Evolutionary conservation across 2,797 vertebrate species (phyloP).

Genomic region (Geotrypetes seraphini): DNA sequence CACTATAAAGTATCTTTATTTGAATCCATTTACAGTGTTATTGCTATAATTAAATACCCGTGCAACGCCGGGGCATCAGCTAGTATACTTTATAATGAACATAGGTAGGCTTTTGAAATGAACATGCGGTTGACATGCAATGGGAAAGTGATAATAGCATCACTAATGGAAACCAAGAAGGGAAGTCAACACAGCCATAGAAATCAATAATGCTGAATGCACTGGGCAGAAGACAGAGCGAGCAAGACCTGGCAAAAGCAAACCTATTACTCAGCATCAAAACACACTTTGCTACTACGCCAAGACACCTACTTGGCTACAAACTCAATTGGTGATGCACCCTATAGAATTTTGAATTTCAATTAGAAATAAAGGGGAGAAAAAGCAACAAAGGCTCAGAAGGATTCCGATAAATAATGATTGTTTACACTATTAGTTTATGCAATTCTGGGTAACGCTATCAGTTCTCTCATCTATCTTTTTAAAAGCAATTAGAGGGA

Average conservation of each 20-base stretch:
- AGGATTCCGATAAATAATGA: constrained; percentile 4
- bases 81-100: no score
- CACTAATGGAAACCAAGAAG: no score
- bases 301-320: constrained; percentile 13
- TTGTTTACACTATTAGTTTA: constrained; percentile 3
- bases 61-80: no score
- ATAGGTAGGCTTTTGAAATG: no score
- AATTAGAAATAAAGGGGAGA: constrained; percentile 11
- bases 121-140: no score
- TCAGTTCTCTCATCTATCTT: constrained; percentile 2
- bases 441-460: constrained; percentile 7
- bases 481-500: constrained; percentile 1
- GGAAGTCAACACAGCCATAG: background rate
- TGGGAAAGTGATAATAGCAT: no score
- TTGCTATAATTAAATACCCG: no score
- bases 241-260: background rate
- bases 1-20: no score
- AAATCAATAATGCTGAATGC: background rate
- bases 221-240: background rate
- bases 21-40: no score
- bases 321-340: constrained; percentile 5
- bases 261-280: constrained; percentile 8
- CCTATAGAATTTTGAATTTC: constrained; percentile 15
- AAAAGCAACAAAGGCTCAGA: background rate
- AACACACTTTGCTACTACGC: constrained; percentile 8